Evolutionary conservation across 2,797 vertebrate genomes (phyloP), one percentile per base, ranked within the genome.

Genomic region (Smutsia temminckii): DNA sequence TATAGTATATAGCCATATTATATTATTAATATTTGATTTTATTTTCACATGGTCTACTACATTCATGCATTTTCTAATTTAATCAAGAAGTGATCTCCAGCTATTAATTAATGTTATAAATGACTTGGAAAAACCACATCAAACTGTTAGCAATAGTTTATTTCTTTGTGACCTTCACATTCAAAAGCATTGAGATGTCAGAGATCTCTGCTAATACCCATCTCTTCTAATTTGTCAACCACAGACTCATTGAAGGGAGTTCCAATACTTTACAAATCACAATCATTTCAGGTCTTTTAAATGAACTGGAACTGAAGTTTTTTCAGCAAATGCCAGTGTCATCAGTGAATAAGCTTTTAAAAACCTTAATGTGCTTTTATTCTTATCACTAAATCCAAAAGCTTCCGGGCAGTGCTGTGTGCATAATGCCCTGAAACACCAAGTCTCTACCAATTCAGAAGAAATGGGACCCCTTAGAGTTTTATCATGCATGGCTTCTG

Each of bases 401-500:
- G 21, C 17, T 90, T 94, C 34, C 11, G 85, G 74, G 68, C 86
- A 74, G 23, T 2, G 40, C 2, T 57, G 27, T 51, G 59, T 74
- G 75, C 81, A 94, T 59, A 18, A 17, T 1, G 87, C 2, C 23
- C 91, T 95, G 32, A 61, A 89, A 95, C 34, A 91, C 72, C 78
- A 94, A 0, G 25, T 86, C 80, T 90, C 93, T 97, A 95, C 80
- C 34, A 20, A 32, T 79, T 91, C 95, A 96, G 77, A 80, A 92
- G 91, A 94, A 8, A 57, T 78, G 66, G 95, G 95, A 91, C 42
- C 14, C 42, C 55, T 51, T 18, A 59, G 79, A 51, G 92, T 83
- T 97, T 96, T 92, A 77, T 53, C 91, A 88, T 40, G 96, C 93
- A 85, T 94, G 93, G 97, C 84, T 85, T 96, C 63, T n/a, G 80